phyloP scores from a whole-genome alignment of 2,797 vertebrate genomes.

The Dendrocincla fuliginosa region DNA sequence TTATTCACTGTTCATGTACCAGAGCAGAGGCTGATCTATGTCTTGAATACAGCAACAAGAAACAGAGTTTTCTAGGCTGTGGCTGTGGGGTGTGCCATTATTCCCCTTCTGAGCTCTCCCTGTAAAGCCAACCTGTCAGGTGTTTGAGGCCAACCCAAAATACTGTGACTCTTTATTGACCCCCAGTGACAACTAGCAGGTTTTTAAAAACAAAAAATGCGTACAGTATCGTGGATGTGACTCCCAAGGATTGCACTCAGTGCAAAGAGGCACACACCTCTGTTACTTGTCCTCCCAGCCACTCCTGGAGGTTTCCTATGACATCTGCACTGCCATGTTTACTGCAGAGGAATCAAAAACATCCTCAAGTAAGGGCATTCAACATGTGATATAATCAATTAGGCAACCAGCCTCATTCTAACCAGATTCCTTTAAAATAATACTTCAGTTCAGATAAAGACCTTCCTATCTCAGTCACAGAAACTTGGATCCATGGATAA shows the following conservation, averaged over 20 bases:
- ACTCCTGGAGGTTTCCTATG: not conserved
- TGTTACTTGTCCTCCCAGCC: not conserved
- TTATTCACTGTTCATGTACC: rapidly evolving
- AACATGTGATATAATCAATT: not conserved
- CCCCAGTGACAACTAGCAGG: not conserved
- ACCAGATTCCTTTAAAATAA: not conserved
- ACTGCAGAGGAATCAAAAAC: not conserved
- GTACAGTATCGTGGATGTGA: rapidly evolving
- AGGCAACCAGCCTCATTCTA: not conserved
- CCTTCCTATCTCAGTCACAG: not conserved
- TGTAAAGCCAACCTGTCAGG: not conserved
- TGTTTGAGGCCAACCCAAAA: not conserved
- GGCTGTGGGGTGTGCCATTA: rapidly evolving
- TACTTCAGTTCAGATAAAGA: not conserved
- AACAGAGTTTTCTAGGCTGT: not conserved
- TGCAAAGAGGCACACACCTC: not conserved
- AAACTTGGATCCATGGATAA: not conserved
- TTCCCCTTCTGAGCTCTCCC: not conserved
- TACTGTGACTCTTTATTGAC: not conserved
- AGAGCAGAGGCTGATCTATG: not conserved
- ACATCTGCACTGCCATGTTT: rapidly evolving
- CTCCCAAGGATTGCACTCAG: not conserved
- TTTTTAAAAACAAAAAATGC: not conserved
- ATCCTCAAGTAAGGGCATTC: not conserved
- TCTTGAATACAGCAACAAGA: rapidly evolving